A percentile compares a stretch with the other conserved stretches of the same genome.
Conservation (phyloP, 2,797 vertebrate species). For the Graptemys geographica region DNA sequence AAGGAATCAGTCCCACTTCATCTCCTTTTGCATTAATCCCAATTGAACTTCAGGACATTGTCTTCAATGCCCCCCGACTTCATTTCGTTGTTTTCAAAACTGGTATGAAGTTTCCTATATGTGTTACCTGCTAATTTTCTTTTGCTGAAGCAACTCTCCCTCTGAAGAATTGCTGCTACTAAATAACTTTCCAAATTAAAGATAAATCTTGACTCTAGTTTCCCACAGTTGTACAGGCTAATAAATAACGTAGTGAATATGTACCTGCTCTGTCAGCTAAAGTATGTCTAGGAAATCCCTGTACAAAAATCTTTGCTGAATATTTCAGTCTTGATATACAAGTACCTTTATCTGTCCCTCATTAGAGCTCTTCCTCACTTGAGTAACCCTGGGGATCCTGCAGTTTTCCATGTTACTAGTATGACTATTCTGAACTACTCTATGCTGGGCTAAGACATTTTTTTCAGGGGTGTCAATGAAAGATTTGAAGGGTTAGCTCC, state of each 20-base stretch:
- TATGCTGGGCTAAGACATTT: neutral
- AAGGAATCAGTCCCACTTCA: neutral
- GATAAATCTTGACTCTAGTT: conserved; percentile 19
- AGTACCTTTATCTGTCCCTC: conserved; percentile 31
- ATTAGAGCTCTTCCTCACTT: neutral
- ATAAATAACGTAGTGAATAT: conserved; percentile 62
- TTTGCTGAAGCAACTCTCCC: conserved; percentile 8
- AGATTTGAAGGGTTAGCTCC: conserved; percentile 8
- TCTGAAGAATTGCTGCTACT: neutral
- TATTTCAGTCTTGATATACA: conserved; percentile 53
- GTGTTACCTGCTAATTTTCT: conserved; percentile 21
- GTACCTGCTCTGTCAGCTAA: conserved; percentile 47
- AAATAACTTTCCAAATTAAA: conserved; percentile 49
- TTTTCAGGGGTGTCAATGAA: neutral
- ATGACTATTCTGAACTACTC: neutral
- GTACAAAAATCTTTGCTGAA: conserved; percentile 53
- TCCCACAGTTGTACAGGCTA: conserved; percentile 31
- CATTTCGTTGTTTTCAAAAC: conserved; percentile 6
- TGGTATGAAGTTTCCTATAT: neutral
- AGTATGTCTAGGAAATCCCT: conserved; percentile 7
- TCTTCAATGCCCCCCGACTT: neutral
- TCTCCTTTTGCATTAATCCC: neutral
- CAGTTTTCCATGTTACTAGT: neutral
- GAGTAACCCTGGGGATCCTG: conserved; percentile 31
- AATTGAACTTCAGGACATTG: neutral